Evolutionary conservation across 2,888 invertebrate genomes (phyloP).

Genomic region (Scelioninae gen. 2): DNA sequence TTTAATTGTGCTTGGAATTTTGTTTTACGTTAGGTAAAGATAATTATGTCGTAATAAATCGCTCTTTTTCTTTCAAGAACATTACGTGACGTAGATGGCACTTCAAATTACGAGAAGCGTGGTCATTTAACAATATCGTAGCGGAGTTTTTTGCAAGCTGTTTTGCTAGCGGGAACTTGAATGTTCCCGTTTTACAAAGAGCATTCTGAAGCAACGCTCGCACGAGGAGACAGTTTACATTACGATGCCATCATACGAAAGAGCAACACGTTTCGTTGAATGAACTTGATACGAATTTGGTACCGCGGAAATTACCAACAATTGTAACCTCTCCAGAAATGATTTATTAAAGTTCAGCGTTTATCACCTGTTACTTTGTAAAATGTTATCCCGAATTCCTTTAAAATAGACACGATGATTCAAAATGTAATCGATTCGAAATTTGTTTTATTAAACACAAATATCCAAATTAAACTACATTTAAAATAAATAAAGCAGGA

Average conservation of each 20-base stretch:
- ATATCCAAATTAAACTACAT: no score
- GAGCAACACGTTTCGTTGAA: constrained; percentile 40
- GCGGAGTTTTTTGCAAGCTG: constrained; percentile 18
- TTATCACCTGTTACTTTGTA: not conserved
- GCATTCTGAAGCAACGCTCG: constrained; percentile 8
- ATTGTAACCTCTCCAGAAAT: constrained; percentile 15
- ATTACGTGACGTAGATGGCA: no score
- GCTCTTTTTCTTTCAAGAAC: no score
- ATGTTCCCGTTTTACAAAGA: constrained; percentile 36
- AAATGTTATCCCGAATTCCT: no score
- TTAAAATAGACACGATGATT: no score
- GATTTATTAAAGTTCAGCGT: constrained; percentile 19
- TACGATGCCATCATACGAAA: constrained; percentile 36
- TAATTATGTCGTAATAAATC: no score
- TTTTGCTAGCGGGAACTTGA: constrained; percentile 18
- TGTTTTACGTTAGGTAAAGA: no score
- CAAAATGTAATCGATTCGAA: no score
- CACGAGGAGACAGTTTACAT: constrained; percentile 27
- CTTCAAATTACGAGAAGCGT: not conserved
- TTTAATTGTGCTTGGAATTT: no score
- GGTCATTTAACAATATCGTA: constrained; percentile 20
- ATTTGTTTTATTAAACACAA: no score
- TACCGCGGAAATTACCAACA: constrained; percentile 34
- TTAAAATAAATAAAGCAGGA: no score
- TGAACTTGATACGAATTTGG: constrained; percentile 34